Evolutionary conservation across 2,888 invertebrate genomes (phyloP).

Genomic region (Eubasilissa splendida): DNA sequence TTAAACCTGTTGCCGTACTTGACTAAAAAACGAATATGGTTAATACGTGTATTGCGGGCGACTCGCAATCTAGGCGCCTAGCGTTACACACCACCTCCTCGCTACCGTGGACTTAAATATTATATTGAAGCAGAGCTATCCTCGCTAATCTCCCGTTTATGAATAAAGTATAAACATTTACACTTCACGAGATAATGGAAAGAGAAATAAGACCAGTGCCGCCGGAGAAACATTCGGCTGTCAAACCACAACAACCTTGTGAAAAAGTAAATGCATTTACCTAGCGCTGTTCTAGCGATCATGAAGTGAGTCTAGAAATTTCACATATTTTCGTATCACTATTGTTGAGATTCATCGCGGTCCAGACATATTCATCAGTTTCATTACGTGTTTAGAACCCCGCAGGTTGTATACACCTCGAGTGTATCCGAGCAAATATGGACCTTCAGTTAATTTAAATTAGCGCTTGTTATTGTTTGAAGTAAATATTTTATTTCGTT

Average conservation of each 20-base stretch:
- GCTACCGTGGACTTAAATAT: constrained; percentile 33
- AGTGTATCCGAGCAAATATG: too few species aligned
- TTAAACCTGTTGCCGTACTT: constrained; percentile 53
- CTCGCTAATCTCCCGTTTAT: constrained; percentile 51
- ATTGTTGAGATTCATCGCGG: too few species aligned
- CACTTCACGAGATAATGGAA: constrained; percentile 50
- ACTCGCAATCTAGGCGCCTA: not conserved
- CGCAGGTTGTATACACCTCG: too few species aligned
- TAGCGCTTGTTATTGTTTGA: too few species aligned
- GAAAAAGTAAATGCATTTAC: not conserved
- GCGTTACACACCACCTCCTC: not conserved
- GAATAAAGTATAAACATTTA: constrained; percentile 55
- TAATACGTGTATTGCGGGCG: not conserved
- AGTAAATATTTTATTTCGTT: too few species aligned
- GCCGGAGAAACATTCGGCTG: not conserved
- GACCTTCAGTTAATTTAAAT: too few species aligned
- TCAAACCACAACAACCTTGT: not conserved
- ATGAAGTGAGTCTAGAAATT: too few species aligned
- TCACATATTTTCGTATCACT: too few species aligned
- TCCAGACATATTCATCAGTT: too few species aligned
- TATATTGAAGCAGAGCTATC: constrained; percentile 45
- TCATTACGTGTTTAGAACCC: too few species aligned
- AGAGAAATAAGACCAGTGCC: constrained; percentile 13
- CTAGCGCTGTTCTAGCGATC: too few species aligned
- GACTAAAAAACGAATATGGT: not conserved